A percentile compares a stretch with the other conserved stretches of the same genome.
These are phyloP conservation scores for Myzus persicae DNA, from an alignment of 1,140 invertebrate genomes.

Conservation along the genomic window DNA sequence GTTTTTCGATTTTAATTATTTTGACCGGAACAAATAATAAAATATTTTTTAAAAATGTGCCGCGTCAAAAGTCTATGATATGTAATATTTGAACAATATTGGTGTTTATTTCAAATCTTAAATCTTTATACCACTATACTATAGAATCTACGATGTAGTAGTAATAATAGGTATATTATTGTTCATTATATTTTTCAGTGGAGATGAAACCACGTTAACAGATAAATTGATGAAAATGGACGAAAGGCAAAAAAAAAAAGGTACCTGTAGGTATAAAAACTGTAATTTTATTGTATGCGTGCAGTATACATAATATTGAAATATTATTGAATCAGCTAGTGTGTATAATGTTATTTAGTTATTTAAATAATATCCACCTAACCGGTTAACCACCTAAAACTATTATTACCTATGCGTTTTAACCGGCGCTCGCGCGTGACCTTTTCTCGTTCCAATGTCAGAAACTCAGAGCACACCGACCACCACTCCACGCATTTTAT, in stretches of 20 bases:
- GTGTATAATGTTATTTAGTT: too few relatives aligned
- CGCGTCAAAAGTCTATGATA: neutral
- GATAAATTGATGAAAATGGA: too few relatives aligned
- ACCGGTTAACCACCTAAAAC: neutral
- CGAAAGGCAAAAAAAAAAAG: neutral
- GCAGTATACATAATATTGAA: neutral
- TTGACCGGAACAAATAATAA: neutral
- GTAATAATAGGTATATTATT: too few relatives aligned
- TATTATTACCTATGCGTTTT: neutral
- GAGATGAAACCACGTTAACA: neutral
- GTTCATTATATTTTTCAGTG: neutral
- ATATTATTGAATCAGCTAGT: neutral
- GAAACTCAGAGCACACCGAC: neutral
- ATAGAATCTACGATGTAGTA: too few relatives aligned
- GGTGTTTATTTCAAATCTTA: neutral
- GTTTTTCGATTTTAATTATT: neutral
- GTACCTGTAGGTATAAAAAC: too few relatives aligned
- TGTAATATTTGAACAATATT: neutral
- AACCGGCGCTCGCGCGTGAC: neutral
- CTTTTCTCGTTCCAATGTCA: slow-evolving; percentile 6
- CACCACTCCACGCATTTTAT: neutral
- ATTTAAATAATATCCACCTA: too few relatives aligned
- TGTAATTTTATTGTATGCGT: too few relatives aligned
- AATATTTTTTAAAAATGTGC: neutral
- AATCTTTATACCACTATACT: neutral